Base-by-base conservation (phyloP, 2,888 invertebrate species). In the Boloria selene region DNA sequence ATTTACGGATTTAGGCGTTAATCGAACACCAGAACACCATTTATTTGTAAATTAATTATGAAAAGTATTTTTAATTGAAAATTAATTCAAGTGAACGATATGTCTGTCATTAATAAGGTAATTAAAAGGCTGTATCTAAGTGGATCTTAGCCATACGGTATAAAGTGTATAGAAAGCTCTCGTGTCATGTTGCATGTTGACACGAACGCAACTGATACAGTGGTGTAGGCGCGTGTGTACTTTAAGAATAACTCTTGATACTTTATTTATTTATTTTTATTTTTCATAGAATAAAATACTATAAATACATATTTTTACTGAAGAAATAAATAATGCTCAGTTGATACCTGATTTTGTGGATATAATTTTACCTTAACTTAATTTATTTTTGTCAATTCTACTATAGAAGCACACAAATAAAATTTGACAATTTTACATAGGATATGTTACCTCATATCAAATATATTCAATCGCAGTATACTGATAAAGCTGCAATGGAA, bases 401-500 rank as follows among this genome's bases (percentile, higher is more conserved):
- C 10, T 38, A 38, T 1, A 31, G 10, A 31, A 31, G 10, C 10
- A 31, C 6, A 7, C 31, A 7, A 38, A 38, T 10, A 10, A 38
- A 38, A 38, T 10, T 10, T 17, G 18, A 50, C 13, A 18, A 22
- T 22, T 13, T 17, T 13, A 17, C n/a, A n/a, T n/a, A n/a, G n/a
- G n/a, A n/a, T n/a, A n/a, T n/a, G n/a, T 18, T 14, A 44, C 4
- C 7, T 16, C 5, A 14, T 18, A 13, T 74, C 75, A 75, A 77
- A 52, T 18, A 4, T 0, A 13, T 3, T 67, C 1, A 13, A 60
- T 69, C 65, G 50, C 13, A 62, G 63, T 74, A 69, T 7, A 67
- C 26, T 38, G 56, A 53, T 47, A 42, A 58, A 66, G 72, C 72
- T 70, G 70, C 71, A 77, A 75, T 78, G 75, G 75, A 76, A 79